Base-by-base conservation (phyloP, 2,113 vertebrate species). In the Hippolais icterina region DNA sequence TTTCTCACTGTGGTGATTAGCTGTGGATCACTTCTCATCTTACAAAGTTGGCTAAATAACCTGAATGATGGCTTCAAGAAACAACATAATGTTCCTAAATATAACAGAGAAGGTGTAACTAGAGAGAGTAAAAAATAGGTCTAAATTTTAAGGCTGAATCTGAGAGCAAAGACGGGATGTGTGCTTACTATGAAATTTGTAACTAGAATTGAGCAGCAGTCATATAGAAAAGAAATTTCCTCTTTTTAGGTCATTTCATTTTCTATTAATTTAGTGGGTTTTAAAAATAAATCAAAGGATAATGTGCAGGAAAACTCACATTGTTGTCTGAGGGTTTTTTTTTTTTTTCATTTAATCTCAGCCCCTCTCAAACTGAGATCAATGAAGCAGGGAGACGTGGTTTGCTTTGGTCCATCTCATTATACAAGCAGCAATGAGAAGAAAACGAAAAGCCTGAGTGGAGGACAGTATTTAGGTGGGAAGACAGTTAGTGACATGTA, bases 231-330 rank as follows among this genome's bases (percentile, higher is more conserved):
- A 78, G 20, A 76, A 60, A 60, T 7, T 68, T 82, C 27, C 29
- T 44, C 27, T 66, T 66, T 88, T 76, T 60, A 54, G 29, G 13
- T 3, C 18, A 47, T 53, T 75, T 71, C 2, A 54, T 54, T 77
- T 6, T 50, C 10, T 49, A 37, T 41, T 53, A 61, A 52, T 77
- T 57, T 37, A 39, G 7, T 4, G 0, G 0, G 5, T n/a, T 33
- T 75, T 11, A 28, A 49, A 74, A 29, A 59, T 35, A 71, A 85
- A 54, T 28, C 9, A 78, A 89, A 70, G 4, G 3, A 35, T 49
- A 33, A 68, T 44, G 4, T 19, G 39, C 6, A 71, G 5, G 18
- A 82, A 68, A 85, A 64, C 8, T 53, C 21, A 46, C 0, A 0
- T 46, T 60, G 21, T 54, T 5, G 44, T 27, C n/a, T 59, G 10